These are phyloP conservation scores for Gorsachius goisagi DNA, from an alignment of 2,113 vertebrate species.

Conservation along the genomic window DNA sequence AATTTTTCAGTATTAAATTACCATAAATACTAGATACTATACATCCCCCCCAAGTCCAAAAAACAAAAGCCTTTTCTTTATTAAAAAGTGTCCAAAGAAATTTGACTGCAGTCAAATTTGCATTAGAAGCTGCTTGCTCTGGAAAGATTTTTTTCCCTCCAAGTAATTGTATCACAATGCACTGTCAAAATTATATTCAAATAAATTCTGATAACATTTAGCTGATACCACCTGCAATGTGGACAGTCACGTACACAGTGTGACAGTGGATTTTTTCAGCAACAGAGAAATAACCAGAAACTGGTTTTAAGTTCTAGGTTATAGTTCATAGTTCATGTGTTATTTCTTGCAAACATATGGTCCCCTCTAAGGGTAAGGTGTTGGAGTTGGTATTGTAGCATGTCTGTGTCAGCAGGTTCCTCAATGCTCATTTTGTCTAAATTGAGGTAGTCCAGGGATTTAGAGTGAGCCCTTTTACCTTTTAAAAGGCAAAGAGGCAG, in stretches of 20 bases:
- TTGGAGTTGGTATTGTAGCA: conserved; percentile 90
- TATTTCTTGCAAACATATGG: conserved; percentile 86
- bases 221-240: conserved; percentile 53
- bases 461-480: conserved; percentile 76
- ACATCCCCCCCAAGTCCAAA: background rate
- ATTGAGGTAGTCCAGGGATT: conserved; percentile 85
- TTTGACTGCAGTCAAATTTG: background rate
- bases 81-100: conserved; percentile 53
- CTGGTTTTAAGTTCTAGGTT: background rate
- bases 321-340: conserved; percentile 75
- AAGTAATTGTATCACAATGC: conserved; percentile 12
- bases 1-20: conserved; percentile 35
- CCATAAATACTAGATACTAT: conserved; percentile 28
- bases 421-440: conserved; percentile 90
- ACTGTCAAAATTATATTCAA: conserved; percentile 20
- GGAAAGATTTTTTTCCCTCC: background rate
- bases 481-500: conserved; percentile 89
- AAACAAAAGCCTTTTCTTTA: background rate
- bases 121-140: conserved; percentile 39
- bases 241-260: conserved; percentile 54
- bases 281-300: conserved; percentile 4
- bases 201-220: conserved; percentile 48
- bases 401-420: conserved; percentile 90
- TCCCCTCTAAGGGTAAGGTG: conserved; percentile 89
- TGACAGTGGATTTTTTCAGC: conserved; percentile 34